Percentiles rank a stretch among this genome's conserved stretches.
Conservation (phyloP, 2,113 vertebrate species). For the Mastomys natalensis region DNA sequence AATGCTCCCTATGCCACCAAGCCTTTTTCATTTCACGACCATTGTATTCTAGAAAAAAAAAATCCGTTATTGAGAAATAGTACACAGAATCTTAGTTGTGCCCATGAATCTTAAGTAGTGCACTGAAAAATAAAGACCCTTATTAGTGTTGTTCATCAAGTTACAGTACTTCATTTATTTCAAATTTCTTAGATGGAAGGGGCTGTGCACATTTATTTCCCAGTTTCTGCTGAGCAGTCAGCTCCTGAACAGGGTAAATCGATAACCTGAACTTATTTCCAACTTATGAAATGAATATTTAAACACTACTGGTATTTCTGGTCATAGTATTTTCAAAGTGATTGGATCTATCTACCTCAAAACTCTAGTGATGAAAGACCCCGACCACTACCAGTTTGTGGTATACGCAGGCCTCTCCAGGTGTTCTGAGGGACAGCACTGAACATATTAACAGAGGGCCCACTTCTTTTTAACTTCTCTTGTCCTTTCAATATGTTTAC, state of each 20-base stretch:
- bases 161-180: constrained; percentile 47
- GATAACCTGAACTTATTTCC: constrained; percentile 65
- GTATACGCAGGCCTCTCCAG: not conserved
- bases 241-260: constrained; percentile 65
- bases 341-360: not conserved
- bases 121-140: not conserved
- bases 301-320: constrained; percentile 43
- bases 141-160: constrained; percentile 36
- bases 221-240: constrained; percentile 67
- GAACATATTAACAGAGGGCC: not conserved
- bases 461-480: not conserved
- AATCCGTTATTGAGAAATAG: not conserved
- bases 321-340: constrained; percentile 43
- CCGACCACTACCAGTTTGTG: not conserved
- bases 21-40: not conserved
- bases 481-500: not conserved
- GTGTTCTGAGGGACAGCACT: not conserved
- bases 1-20: not conserved
- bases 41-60: not conserved
- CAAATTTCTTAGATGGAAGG: constrained; percentile 11
- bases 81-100: not conserved
- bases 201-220: constrained; percentile 32
- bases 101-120: not conserved
- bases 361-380: not conserved
- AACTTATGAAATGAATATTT: constrained; percentile 73